Conservation (phyloP, 1,140 invertebrate genomes). For the Ditylenchus dipsaci region DNA sequence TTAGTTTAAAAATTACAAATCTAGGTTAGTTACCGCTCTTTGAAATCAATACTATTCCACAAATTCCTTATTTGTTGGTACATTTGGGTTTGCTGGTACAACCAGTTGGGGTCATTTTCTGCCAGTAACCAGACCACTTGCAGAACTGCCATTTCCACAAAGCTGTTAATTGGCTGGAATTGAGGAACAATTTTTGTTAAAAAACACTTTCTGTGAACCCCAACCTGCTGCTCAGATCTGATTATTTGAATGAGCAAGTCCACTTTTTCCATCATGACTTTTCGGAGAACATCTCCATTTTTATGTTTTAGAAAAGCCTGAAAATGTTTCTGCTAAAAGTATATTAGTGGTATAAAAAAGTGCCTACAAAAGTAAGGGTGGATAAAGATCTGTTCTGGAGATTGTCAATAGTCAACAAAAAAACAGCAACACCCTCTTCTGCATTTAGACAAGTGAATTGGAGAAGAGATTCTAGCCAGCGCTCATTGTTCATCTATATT, state of each 20-base stretch:
- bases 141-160: background rate
- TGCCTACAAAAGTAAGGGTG: background rate
- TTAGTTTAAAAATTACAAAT: too few relatives aligned
- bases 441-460: conserved; percentile 3
- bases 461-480: background rate
- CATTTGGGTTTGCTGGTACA: background rate
- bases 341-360: background rate
- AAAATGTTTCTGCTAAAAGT: background rate
- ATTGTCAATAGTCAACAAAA: background rate
- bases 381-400: background rate
- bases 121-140: background rate
- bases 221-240: background rate
- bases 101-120: background rate
- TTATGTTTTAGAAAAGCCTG: conserved; percentile 6
- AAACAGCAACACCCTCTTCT: background rate
- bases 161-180: background rate
- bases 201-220: background rate
- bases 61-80: background rate
- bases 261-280: background rate
- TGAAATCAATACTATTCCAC: conserved; percentile 14
- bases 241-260: background rate
- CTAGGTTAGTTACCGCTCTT: too few relatives aligned
- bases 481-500: too few relatives aligned
- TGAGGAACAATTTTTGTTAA: background rate
- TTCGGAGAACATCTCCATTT: background rate